These are phyloP conservation scores for Atherinomorus stipes DNA, from an alignment of 2,113 vertebrate species.

Conservation along the genomic window DNA sequence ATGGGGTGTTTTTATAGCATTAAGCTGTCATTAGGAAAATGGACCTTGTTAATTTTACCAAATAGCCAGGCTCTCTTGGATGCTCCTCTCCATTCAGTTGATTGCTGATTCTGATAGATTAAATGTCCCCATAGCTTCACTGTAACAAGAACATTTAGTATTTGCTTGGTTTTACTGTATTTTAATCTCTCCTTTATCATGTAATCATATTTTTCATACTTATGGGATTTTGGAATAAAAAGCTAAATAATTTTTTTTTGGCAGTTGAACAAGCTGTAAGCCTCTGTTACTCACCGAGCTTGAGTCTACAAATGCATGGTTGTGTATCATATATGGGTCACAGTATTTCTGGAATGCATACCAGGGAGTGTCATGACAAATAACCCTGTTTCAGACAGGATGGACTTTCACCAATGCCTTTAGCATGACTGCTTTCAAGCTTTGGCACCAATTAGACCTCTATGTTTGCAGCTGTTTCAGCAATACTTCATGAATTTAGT, in stretches of 20 bases:
- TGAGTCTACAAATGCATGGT: not conserved
- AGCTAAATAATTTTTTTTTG: not conserved
- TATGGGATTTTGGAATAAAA: not conserved
- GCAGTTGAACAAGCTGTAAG: not conserved
- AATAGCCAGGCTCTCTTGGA: constrained; percentile 25
- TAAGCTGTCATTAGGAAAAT: constrained; percentile 74
- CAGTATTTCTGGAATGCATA: constrained; percentile 7
- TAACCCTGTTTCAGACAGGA: constrained; percentile 9
- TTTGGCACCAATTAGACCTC: not conserved
- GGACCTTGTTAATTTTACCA: constrained; percentile 60
- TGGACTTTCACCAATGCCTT: constrained; percentile 4
- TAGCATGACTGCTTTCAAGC: not conserved
- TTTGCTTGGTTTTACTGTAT: not conserved
- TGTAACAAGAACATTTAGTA: constrained; percentile 3
- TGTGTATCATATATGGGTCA: constrained; percentile 18
- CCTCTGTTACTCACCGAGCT: not conserved
- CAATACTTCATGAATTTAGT: not conserved
- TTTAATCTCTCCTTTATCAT: constrained; percentile 5
- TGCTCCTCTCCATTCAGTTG: constrained; percentile 34
- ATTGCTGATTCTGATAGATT: constrained; percentile 44
- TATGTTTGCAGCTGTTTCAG: not conserved
- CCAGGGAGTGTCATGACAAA: constrained; percentile 12
- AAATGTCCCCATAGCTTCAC: not conserved
- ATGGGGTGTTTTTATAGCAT: constrained; percentile 50
- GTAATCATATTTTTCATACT: not conserved